Evolutionary conservation across 92 coral and sea anemone genomes (phyloP).

Genomic region (Meandrina meandrites): DNA sequence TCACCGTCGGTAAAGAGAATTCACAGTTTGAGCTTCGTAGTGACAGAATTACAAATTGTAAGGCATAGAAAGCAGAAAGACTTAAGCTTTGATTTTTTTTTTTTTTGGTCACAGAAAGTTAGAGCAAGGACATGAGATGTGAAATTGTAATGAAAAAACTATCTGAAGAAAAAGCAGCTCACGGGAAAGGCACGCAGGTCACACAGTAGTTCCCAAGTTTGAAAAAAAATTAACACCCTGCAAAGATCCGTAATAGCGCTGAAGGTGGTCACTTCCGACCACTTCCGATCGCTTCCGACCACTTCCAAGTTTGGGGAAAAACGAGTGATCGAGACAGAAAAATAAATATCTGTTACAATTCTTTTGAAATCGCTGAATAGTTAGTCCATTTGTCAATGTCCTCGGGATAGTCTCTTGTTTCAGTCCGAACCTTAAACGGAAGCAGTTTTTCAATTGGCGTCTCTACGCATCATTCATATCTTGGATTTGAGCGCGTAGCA

Average conservation of each 20-base stretch:
- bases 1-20: not conserved
- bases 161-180: not conserved
- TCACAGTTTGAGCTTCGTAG: not conserved
- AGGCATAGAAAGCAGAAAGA: not conserved
- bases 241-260: not conserved
- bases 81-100: not conserved
- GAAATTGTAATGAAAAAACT: too few relatives aligned
- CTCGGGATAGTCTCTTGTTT: not conserved
- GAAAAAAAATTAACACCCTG: not conserved
- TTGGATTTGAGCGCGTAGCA: too few relatives aligned
- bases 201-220: not conserved
- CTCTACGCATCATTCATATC: too few relatives aligned
- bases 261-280: conserved; percentile 5
- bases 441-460: too few relatives aligned
- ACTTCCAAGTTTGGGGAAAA: not conserved
- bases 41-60: too few relatives aligned
- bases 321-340: not conserved
- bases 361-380: not conserved
- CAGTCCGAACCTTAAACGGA: not conserved
- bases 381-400: not conserved
- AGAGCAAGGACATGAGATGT: too few relatives aligned
- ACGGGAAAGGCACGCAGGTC: not conserved
- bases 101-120: too few relatives aligned
- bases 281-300: not conserved
- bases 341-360: not conserved